Evolutionary conservation across 1,140 invertebrate species (phyloP), one percentile per base, ranked within the genome.

Genomic region (Nomia melanderi): DNA sequence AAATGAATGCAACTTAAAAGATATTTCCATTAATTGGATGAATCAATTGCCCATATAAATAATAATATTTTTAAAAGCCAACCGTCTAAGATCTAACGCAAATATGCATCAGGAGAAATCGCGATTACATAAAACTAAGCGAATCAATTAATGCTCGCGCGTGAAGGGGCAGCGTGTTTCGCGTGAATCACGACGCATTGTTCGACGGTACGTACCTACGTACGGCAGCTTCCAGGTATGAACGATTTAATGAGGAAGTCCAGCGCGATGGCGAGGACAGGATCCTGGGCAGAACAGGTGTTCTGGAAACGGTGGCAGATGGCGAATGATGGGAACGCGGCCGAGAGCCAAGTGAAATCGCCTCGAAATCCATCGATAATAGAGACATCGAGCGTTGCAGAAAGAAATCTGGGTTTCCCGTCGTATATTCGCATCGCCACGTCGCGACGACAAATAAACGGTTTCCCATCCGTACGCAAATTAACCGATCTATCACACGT

Each of bases 281-380:
- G 77, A 82, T 74, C 74, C 83, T 78, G 78, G 79, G 56, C 67
- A n/a, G 69, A 82, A 86, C 86, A 88, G 86, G 82, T 88, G 86
- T 71, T 82, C 66, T 56, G 70, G 67, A 79, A 78, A 74, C 29
- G n/a, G 71, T 78, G 74, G 63, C 86, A 88, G 85, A 79, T 88
- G 86, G 85, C 36, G 56, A 60, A 75, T 79, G 81, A 57, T 81
- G 81, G 74, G 85, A 77, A 85, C 73, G 69, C 54, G 31, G 71
- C 62, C 36, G 29, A 60, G 11, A n/a, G n/a, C n/a, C 70, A 66
- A 84, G 79, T 84, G 75, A 82, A 84, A 81, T 81, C 79, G 64
- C 50, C 25, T 57, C 56, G 54, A 36, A 44, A 53, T 64, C 56
- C 50, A 72, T 78, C 56, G 69, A 25, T 41, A 29, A 72, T 25